phyloP scores from a whole-genome alignment of 2,113 vertebrate genomes.

The Hypocryptadius cinnamomeus region DNA sequence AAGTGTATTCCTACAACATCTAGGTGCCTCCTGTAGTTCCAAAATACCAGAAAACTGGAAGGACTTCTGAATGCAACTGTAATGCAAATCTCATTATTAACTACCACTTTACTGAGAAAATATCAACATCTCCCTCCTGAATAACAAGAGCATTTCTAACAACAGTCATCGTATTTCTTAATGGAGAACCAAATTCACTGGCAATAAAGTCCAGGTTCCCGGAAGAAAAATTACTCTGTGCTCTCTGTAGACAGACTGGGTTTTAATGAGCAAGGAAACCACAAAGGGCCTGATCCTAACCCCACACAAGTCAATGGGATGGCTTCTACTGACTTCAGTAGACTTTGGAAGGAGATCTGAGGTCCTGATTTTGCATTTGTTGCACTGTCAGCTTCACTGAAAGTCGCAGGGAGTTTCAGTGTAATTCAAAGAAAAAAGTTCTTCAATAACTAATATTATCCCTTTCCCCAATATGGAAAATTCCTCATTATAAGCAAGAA shows the following conservation, averaged over 20 bases:
- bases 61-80: neutral
- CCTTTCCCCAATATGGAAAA: neutral
- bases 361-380: neutral
- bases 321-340: neutral
- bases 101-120: constrained; percentile 41
- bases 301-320: neutral
- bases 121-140: constrained; percentile 28
- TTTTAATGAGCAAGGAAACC: constrained; percentile 1
- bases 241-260: neutral
- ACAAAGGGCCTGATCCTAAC: neutral
- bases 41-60: neutral
- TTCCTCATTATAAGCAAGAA: neutral
- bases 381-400: neutral
- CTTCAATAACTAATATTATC: neutral
- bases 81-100: constrained; percentile 1
- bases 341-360: neutral
- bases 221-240: neutral
- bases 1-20: neutral
- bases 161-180: neutral
- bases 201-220: constrained; percentile 4
- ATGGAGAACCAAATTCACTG: neutral
- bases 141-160: constrained; percentile 15
- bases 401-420: neutral
- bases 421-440: neutral
- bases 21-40: neutral